A percentile compares a stretch with the other conserved stretches of the same genome.
phyloP scores from a whole-genome alignment of 1,140 invertebrate species.

The Bombus sibiricus region DNA sequence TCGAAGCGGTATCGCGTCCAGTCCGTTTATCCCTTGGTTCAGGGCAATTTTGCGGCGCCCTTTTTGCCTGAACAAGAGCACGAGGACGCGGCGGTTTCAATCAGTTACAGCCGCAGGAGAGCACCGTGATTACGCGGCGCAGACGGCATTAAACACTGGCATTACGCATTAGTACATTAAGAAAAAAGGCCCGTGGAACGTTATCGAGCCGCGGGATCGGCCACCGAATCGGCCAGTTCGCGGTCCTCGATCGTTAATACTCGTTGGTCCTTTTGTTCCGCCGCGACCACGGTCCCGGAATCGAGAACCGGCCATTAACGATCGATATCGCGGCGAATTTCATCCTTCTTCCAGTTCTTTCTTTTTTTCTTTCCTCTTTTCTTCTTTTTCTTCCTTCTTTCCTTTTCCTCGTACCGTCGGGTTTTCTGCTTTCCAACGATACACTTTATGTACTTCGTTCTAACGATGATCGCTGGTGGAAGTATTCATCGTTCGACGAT shows the following conservation, averaged over 20 bases:
- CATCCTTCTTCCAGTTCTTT: not conserved
- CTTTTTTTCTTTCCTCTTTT: not conserved
- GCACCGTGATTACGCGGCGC: slow-evolving; percentile 30
- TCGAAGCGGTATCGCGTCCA: not conserved
- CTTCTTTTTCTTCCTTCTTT: not conserved
- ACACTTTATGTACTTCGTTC: not conserved
- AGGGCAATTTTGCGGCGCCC: slow-evolving; percentile 13
- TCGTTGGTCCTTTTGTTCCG: slow-evolving; percentile 27
- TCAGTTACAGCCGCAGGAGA: slow-evolving; percentile 27
- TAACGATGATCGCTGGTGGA: not conserved
- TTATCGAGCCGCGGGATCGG: slow-evolving; percentile 41
- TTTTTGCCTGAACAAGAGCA: not conserved
- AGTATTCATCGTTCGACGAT: slow-evolving; percentile 25
- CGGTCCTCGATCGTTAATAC: slow-evolving; percentile 37
- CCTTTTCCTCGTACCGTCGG: not conserved
- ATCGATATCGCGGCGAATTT: slow-evolving; percentile 21
- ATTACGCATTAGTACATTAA: slow-evolving; percentile 51
- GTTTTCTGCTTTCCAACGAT: not conserved
- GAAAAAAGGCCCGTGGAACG: slow-evolving; percentile 11
- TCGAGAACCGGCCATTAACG: slow-evolving; percentile 49
- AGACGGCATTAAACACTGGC: slow-evolving; percentile 44
- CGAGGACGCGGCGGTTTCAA: slow-evolving; percentile 23
- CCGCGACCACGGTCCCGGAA: slow-evolving; percentile 14
- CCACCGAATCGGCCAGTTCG: slow-evolving; percentile 36
- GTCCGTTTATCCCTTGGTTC: not conserved